Conservation (phyloP, 2,113 vertebrate genomes). For the Edolisoma coerulescens region DNA sequence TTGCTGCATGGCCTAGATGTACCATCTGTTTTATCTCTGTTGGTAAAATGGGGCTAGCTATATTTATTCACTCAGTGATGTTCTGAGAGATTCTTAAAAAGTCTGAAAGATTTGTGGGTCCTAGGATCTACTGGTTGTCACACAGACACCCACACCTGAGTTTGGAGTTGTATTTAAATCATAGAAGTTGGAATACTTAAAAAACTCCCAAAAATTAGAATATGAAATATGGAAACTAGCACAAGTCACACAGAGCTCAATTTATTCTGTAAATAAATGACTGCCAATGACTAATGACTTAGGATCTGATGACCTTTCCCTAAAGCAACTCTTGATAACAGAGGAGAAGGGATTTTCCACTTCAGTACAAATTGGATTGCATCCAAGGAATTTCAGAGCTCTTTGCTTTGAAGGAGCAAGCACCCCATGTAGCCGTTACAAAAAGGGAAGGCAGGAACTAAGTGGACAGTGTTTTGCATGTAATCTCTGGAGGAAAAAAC, state of each 20-base stretch:
- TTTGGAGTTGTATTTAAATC: background rate
- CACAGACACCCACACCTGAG: background rate
- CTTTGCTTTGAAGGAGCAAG: background rate
- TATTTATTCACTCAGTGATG: slow-evolving; percentile 5
- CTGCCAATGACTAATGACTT: background rate
- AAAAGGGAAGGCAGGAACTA: background rate
- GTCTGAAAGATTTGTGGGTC: background rate
- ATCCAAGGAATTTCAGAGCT: slow-evolving; percentile 7
- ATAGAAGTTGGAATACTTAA: background rate
- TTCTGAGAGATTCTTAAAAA: background rate
- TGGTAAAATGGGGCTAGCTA: background rate
- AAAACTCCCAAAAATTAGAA: background rate
- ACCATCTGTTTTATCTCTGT: slow-evolving; percentile 29
- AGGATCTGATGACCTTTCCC: background rate
- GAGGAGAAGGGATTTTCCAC: slow-evolving; percentile 18
- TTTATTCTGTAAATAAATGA: background rate
- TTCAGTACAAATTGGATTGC: background rate
- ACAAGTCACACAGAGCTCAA: background rate
- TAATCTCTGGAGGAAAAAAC: background rate
- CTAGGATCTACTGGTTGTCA: background rate
- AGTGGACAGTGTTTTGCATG: background rate
- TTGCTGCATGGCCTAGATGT: slow-evolving; percentile 44
- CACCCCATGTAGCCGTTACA: background rate
- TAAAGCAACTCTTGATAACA: background rate
- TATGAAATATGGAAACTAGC: background rate